phyloP scores from a whole-genome alignment of 2,797 vertebrate genomes.

The Myotis daubentonii region DNA sequence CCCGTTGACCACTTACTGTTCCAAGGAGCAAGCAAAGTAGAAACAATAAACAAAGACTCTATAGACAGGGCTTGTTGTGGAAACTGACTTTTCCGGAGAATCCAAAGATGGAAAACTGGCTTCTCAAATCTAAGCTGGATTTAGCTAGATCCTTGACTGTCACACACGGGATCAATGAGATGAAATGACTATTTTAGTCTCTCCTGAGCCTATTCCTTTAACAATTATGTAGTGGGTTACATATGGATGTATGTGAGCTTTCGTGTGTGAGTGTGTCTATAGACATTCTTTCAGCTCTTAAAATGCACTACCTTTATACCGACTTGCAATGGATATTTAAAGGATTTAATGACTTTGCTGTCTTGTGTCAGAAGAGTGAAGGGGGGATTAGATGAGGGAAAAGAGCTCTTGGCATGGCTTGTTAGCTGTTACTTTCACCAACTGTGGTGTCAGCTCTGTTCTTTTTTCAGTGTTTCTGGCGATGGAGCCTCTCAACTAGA shows the following conservation, averaged over 20 bases:
- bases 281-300: constrained; percentile 14
- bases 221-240: background rate
- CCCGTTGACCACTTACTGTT: constrained; percentile 28
- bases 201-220: constrained; percentile 7
- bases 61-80: background rate
- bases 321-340: constrained; percentile 57
- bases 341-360: constrained; percentile 59
- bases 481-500: constrained; percentile 49
- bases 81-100: constrained; percentile 2
- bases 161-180: background rate
- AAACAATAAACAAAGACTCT: constrained; percentile 28
- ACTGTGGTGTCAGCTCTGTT: constrained; percentile 68
- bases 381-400: constrained; percentile 54
- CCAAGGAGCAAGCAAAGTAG: background rate
- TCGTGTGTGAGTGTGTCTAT: background rate
- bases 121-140: background rate
- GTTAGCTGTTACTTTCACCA: constrained; percentile 65
- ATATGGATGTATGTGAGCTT: background rate
- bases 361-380: constrained; percentile 56
- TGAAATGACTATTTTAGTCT: background rate
- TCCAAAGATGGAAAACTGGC: background rate
- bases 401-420: constrained; percentile 54
- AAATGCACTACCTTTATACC: constrained; percentile 22
- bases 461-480: constrained; percentile 62
- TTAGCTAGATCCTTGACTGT: background rate